Conservation (phyloP, 2,888 invertebrate species). For the Drosophila ustulata region DNA sequence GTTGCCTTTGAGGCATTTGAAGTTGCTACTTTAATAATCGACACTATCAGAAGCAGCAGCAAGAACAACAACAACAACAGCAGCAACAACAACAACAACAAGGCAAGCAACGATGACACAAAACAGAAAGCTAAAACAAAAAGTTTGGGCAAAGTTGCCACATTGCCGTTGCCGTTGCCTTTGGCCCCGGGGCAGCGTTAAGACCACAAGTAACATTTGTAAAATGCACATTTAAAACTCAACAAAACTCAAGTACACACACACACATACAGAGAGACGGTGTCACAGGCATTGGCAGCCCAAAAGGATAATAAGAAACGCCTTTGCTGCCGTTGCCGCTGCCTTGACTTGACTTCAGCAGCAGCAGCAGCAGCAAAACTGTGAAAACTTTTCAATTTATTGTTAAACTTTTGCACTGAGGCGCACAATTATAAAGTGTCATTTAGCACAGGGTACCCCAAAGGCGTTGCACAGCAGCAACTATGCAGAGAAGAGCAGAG, state of each 20-base stretch:
- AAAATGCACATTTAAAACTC: conserved; percentile 81
- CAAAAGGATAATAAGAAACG: conserved; percentile 79
- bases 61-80: conserved; percentile 26
- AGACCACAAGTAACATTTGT: conserved; percentile 80
- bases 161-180: conserved; percentile 54
- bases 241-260: conserved; percentile 47
- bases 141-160: conserved; percentile 66
- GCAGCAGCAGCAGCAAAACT: conserved; percentile 55
- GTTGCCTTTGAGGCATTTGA: conserved; percentile 52
- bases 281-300: conserved; percentile 48
- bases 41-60: conserved; percentile 40
- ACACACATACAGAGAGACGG: conserved; percentile 25
- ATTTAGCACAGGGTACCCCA: conserved; percentile 70
- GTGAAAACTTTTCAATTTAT: conserved; percentile 82
- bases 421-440: conserved; percentile 83
- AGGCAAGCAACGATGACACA: conserved; percentile 43
- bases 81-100: conserved; percentile 31
- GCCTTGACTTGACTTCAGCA: conserved; percentile 52
- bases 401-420: conserved; percentile 81
- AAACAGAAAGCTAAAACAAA: conserved; percentile 73
- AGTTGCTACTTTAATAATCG: conserved; percentile 70
- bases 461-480: conserved; percentile 43
- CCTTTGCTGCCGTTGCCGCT: conserved; percentile 59
- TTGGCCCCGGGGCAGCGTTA: conserved; percentile 57
- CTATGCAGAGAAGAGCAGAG: not conserved